Conservation (phyloP, 1,140 invertebrate species). For the Limonius californicus region DNA sequence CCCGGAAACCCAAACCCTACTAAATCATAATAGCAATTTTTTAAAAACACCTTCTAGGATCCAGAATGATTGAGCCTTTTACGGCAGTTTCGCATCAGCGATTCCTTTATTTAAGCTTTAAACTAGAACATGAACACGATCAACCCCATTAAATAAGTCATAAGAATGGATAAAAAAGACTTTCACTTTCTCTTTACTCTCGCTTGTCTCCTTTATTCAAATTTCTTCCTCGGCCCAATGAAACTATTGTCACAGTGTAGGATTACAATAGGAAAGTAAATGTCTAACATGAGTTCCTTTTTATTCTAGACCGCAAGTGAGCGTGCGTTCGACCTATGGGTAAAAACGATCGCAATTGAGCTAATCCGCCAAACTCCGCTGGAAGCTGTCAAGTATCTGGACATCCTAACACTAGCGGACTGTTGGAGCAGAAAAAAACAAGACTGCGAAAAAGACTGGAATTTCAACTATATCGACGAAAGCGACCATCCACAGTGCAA, state of each 20-base stretch:
- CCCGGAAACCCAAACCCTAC: no score
- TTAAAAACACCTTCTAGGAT: no score
- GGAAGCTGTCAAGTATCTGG: constrained; percentile 53
- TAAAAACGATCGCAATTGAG: constrained; percentile 58
- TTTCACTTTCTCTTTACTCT: no score
- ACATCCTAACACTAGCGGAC: constrained; percentile 48
- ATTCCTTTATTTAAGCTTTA: no score
- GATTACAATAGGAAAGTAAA: neutral
- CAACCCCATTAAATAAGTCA: no score
- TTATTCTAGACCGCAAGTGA: constrained; percentile 54
- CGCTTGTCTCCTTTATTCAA: neutral
- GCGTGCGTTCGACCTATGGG: constrained; percentile 58
- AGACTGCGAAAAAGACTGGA: constrained; percentile 33
- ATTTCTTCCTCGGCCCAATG: no score
- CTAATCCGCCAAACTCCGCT: constrained; percentile 60
- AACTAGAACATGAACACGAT: no score
- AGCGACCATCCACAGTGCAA: neutral
- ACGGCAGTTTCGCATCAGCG: no score
- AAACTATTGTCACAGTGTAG: neutral
- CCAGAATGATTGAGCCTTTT: no score
- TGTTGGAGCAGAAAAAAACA: constrained; percentile 31
- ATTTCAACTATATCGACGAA: constrained; percentile 22
- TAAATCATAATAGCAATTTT: no score
- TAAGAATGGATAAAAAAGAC: no score
- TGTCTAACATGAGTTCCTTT: constrained; percentile 16